These are phyloP conservation scores for Lucifuga dentata DNA, from an alignment of 2,113 vertebrate genomes.

Conservation along the genomic window DNA sequence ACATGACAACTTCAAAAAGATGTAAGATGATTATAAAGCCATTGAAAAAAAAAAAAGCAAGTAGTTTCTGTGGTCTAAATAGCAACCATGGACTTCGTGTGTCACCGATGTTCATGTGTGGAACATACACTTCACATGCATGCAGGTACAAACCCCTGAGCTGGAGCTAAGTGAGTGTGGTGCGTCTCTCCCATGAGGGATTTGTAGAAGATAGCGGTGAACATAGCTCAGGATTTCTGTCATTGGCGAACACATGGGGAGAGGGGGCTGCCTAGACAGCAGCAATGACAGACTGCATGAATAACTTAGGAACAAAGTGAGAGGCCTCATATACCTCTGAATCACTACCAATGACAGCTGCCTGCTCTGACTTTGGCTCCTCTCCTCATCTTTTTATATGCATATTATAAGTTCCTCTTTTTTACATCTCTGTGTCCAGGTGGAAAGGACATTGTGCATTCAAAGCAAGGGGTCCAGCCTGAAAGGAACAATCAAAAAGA, in stretches of 20 bases:
- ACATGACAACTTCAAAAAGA: slow-evolving; percentile 17
- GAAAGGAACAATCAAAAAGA: no score
- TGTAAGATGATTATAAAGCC: slow-evolving; percentile 1
- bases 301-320: slow-evolving; percentile 82
- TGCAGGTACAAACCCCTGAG: slow-evolving; percentile 14
- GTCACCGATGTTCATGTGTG: background rate
- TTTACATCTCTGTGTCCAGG: slow-evolving; percentile 46
- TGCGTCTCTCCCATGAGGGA: slow-evolving; percentile 48
- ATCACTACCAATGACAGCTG: slow-evolving; percentile 78
- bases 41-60: background rate
- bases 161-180: slow-evolving; percentile 18
- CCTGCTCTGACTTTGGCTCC: slow-evolving; percentile 62
- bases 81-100: background rate
- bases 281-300: slow-evolving; percentile 81
- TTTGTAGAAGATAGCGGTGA: slow-evolving; percentile 62
- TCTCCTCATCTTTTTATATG: slow-evolving; percentile 75
- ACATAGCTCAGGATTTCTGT: slow-evolving; percentile 67
- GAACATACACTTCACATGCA: background rate
- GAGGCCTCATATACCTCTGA: slow-evolving; percentile 79
- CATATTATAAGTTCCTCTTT: slow-evolving; percentile 75
- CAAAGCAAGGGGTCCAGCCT: slow-evolving; percentile 1
- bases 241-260: slow-evolving; percentile 67
- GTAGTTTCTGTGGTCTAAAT: background rate
- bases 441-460: slow-evolving; percentile 19
- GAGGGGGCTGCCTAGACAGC: slow-evolving; percentile 66